These are phyloP conservation scores for Platysteira castanea DNA, from an alignment of 2,113 vertebrate species.

Conservation along the genomic window DNA sequence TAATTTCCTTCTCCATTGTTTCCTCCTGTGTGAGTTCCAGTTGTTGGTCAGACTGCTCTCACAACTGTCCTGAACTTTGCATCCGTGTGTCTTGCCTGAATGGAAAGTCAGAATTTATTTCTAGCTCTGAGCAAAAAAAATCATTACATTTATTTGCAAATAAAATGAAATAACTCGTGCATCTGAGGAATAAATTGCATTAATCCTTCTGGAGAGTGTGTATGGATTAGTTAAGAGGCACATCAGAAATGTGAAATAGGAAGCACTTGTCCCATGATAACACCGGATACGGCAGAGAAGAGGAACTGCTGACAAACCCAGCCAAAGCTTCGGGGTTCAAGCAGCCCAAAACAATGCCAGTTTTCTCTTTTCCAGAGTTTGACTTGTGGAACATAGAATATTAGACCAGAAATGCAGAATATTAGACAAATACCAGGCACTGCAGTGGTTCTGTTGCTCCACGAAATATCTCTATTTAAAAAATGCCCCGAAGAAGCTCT, in stretches of 20 bases:
- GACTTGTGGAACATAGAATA: not conserved
- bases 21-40: not conserved
- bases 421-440: not conserved
- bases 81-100: accelerated
- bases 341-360: not conserved
- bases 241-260: not conserved
- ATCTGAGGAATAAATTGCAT: not conserved
- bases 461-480: not conserved
- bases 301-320: not conserved
- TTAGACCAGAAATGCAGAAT: not conserved
- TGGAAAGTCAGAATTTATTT: not conserved
- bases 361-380: not conserved
- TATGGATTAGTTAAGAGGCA: not conserved
- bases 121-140: not conserved
- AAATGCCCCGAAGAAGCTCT: not conserved
- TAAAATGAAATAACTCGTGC: not conserved
- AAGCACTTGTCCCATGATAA: not conserved
- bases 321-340: not conserved
- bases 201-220: not conserved
- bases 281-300: not conserved
- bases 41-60: not conserved
- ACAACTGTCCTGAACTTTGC: not conserved
- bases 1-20: not conserved
- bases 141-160: not conserved
- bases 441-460: not conserved